phyloP scores from a whole-genome alignment of 2,888 invertebrate genomes.

The Rhingia campestris region DNA sequence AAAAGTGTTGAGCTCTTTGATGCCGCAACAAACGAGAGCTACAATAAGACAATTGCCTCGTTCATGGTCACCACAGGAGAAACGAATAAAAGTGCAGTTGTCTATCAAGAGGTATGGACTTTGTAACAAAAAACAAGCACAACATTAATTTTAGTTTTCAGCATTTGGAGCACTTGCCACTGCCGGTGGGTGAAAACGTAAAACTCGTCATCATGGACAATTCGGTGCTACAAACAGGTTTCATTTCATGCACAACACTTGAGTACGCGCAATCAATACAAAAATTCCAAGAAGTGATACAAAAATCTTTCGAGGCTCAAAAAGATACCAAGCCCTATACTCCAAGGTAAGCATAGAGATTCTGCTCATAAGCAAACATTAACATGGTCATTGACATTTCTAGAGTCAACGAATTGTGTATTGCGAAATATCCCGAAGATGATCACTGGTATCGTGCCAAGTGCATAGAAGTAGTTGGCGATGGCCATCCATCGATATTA shows the following conservation, averaged over 20 bases:
- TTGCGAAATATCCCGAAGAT: slow-evolving; percentile 78
- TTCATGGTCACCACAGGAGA: slow-evolving; percentile 77
- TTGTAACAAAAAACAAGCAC: too few relatives aligned
- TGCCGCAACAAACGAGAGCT: slow-evolving; percentile 75
- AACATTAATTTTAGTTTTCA: slow-evolving; percentile 51
- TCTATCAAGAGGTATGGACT: slow-evolving; percentile 76
- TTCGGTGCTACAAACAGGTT: slow-evolving; percentile 77
- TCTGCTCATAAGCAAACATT: background rate
- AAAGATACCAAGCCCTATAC: slow-evolving; percentile 75
- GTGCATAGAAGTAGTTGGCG: slow-evolving; percentile 80
- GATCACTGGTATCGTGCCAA: slow-evolving; percentile 80
- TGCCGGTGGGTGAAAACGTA: slow-evolving; percentile 78
- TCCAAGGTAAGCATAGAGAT: slow-evolving; percentile 77
- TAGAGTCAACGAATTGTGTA: slow-evolving; percentile 79
- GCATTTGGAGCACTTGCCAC: slow-evolving; percentile 75
- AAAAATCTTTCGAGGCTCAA: slow-evolving; percentile 77
- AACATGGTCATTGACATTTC: background rate
- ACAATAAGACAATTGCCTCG: slow-evolving; percentile 78
- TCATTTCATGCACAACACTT: slow-evolving; percentile 78
- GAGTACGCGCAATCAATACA: slow-evolving; percentile 78
- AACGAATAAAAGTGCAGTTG: slow-evolving; percentile 65
- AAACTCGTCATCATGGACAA: slow-evolving; percentile 80
- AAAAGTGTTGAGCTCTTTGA: slow-evolving; percentile 78
- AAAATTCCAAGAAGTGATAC: slow-evolving; percentile 78
- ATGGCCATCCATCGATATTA: slow-evolving; percentile 80